A percentile compares a stretch with the other conserved stretches of the same genome.
Evolutionary conservation across 1,140 invertebrate genomes (phyloP).

Genomic region (Brachystomella parvula): DNA sequence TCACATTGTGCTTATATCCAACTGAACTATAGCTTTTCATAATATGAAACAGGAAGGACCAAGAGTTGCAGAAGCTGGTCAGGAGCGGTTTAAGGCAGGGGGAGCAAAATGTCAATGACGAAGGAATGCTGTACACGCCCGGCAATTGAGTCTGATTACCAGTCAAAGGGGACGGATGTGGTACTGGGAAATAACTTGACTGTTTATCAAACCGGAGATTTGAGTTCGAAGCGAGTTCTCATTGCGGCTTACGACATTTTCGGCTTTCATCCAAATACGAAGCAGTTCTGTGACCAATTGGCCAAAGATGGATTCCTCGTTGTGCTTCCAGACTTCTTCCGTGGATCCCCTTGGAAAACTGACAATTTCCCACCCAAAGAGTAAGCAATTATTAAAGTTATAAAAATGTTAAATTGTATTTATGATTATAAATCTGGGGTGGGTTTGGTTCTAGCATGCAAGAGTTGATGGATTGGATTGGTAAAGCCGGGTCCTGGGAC

Average conservation of each 20-base stretch:
- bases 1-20: neutral
- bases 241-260: conserved; percentile 25
- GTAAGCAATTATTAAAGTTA: conserved; percentile 9
- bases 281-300: conserved; percentile 18
- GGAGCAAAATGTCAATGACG: conserved; percentile 9
- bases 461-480: conserved; percentile 12
- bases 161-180: conserved; percentile 14
- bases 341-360: neutral
- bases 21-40: too few species aligned
- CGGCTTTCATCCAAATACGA: conserved; percentile 21
- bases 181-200: neutral
- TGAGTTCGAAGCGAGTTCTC: conserved; percentile 12
- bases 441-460: conserved; percentile 9
- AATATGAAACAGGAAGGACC: neutral
- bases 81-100: too few species aligned
- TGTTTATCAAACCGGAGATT: conserved; percentile 19
- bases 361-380: conserved; percentile 13
- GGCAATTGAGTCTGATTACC: conserved; percentile 11
- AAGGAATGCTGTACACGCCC: conserved; percentile 14
- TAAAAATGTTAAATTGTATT: neutral
- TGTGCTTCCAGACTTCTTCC: conserved; percentile 25
- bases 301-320: conserved; percentile 8
- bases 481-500: conserved; percentile 9
- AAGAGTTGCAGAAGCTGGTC: too few species aligned
- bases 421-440: neutral